Evolutionary conservation across 1,140 invertebrate genomes (phyloP).

Genomic region (Drosophila willistoni): DNA sequence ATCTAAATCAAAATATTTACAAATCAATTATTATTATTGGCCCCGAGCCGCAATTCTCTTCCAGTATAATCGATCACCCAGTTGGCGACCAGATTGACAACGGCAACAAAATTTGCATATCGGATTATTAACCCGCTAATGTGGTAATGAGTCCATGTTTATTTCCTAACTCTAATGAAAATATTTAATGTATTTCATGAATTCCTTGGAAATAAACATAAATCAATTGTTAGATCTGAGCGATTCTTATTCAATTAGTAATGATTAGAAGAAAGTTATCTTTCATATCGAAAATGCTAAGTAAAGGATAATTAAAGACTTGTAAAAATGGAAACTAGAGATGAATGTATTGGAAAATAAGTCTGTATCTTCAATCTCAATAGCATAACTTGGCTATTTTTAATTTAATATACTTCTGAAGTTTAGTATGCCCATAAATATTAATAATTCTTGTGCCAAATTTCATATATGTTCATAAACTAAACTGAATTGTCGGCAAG

Average conservation of each 20-base stretch:
- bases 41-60: slow-evolving; percentile 49
- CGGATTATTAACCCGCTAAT: slow-evolving; percentile 1
- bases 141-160: slow-evolving; percentile 1
- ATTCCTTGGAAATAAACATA: neutral
- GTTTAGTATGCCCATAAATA: too few relatives aligned
- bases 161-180: neutral
- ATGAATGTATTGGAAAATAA: too few relatives aligned
- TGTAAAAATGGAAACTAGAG: too few relatives aligned
- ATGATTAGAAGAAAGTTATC: too few relatives aligned
- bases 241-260: neutral
- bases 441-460: too few relatives aligned
- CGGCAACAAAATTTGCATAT: slow-evolving; percentile 22
- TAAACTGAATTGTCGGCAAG: too few relatives aligned
- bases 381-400: too few relatives aligned
- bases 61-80: slow-evolving; percentile 78
- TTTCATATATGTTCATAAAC: too few relatives aligned
- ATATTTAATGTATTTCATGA: neutral
- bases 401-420: too few relatives aligned
- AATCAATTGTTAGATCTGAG: neutral
- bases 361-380: too few relatives aligned
- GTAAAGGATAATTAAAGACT: too few relatives aligned
- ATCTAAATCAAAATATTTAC: slow-evolving; percentile 74
- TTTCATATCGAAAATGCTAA: too few relatives aligned
- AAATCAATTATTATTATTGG: slow-evolving; percentile 78
- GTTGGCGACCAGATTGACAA: slow-evolving; percentile 35